These are phyloP conservation scores for Calidris pugnax DNA, from an alignment of 2,113 vertebrate genomes.

Conservation along the genomic window DNA sequence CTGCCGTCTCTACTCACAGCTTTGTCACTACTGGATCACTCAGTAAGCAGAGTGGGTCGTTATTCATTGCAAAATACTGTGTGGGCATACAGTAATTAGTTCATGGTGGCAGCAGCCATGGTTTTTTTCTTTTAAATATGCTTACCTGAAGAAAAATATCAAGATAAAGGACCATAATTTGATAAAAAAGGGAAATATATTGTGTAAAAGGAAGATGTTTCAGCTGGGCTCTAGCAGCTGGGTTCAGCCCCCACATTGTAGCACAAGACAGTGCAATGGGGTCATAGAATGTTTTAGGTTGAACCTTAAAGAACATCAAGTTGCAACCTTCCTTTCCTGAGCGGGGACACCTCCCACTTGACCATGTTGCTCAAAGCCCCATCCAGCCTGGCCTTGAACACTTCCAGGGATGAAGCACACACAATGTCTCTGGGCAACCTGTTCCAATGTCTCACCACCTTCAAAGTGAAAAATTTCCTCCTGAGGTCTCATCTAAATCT, in stretches of 20 bases:
- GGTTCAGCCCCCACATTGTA: rapidly evolving
- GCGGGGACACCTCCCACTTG: neutral
- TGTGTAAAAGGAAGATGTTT: neutral
- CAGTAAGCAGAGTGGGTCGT: neutral
- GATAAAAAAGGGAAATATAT: neutral
- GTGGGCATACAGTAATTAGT: neutral
- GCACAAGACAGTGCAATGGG: neutral
- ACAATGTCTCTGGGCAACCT: neutral
- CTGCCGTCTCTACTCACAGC: neutral
- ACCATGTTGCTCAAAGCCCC: neutral
- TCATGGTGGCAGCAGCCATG: neutral
- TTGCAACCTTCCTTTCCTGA: neutral
- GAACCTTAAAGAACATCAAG: neutral
- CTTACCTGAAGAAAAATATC: neutral
- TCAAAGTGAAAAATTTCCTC: neutral
- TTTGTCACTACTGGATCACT: neutral
- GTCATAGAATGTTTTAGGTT: neutral
- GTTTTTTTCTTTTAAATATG: neutral
- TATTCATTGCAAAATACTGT: neutral
- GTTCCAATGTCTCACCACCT: neutral
- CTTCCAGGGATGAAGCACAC: neutral
- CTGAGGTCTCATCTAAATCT: neutral
- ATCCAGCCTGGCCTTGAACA: neutral
- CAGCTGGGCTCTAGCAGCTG: neutral
- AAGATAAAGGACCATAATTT: neutral